Conservation (phyloP, 2,888 invertebrate species). For the Thera britannica region DNA sequence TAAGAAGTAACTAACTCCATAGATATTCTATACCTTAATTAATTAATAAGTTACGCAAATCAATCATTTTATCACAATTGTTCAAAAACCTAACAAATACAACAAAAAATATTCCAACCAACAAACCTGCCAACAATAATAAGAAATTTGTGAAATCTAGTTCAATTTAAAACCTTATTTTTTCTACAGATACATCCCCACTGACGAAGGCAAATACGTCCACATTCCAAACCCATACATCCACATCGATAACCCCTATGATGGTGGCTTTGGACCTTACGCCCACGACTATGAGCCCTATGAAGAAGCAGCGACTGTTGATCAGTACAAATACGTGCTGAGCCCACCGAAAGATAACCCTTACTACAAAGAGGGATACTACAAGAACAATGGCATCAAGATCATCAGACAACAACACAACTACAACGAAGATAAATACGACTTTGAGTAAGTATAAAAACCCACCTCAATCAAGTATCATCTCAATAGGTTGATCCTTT, state of each 20-base stretch:
- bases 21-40: neutral
- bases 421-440: constrained; percentile 80
- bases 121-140: neutral
- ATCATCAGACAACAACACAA: constrained; percentile 79
- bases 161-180: constrained; percentile 28
- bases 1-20: constrained; percentile 13
- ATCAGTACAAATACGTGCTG: constrained; percentile 66
- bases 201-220: constrained; percentile 79
- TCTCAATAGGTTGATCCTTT: neutral
- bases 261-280: constrained; percentile 76
- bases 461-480: no score
- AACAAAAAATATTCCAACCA: neutral
- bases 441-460: constrained; percentile 74
- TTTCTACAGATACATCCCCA: constrained; percentile 73
- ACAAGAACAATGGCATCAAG: constrained; percentile 81
- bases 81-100: neutral
- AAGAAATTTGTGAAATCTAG: neutral
- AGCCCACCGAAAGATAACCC: constrained; percentile 69
- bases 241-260: constrained; percentile 80
- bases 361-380: constrained; percentile 79
- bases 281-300: constrained; percentile 77
- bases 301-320: constrained; percentile 75
- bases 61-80: neutral
- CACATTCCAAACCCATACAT: constrained; percentile 83
- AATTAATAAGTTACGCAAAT: neutral